Percentiles rank a stretch among this genome's conserved stretches.
Evolutionary conservation across 2,888 invertebrate species (phyloP).

Genomic region (Heliconius charithonia): DNA sequence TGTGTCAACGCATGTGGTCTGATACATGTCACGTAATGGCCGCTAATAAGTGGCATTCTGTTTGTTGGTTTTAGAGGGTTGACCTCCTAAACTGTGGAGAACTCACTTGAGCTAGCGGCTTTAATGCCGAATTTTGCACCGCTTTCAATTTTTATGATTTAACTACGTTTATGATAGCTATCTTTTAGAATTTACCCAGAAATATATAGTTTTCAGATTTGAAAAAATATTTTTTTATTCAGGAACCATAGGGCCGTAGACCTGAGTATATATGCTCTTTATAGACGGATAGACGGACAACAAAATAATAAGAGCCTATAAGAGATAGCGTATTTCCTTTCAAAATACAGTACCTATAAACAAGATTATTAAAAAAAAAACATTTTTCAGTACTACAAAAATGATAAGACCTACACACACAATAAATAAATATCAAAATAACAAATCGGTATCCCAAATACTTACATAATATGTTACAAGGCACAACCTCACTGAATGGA

Average conservation of each 20-base stretch:
- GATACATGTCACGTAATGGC: conserved; percentile 44
- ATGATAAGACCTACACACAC: background rate
- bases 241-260: no score
- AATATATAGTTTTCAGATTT: no score
- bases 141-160: no score
- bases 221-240: no score
- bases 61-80: conserved; percentile 9
- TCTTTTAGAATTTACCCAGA: no score
- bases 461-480: background rate
- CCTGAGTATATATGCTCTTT: no score
- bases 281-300: no score
- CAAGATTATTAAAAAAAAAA: background rate
- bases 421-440: background rate
- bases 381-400: background rate
- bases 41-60: conserved; percentile 34
- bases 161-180: no score
- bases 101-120: no score
- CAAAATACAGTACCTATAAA: background rate
- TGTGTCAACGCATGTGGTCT: conserved; percentile 51
- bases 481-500: conserved; percentile 39
- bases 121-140: no score
- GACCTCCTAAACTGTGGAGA: background rate
- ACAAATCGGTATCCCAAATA: background rate
- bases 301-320: no score
- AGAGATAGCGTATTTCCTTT: no score